A percentile compares a stretch with the other conserved stretches of the same genome.
Conservation (phyloP, 2,888 invertebrate genomes). For the Boloria selene region DNA sequence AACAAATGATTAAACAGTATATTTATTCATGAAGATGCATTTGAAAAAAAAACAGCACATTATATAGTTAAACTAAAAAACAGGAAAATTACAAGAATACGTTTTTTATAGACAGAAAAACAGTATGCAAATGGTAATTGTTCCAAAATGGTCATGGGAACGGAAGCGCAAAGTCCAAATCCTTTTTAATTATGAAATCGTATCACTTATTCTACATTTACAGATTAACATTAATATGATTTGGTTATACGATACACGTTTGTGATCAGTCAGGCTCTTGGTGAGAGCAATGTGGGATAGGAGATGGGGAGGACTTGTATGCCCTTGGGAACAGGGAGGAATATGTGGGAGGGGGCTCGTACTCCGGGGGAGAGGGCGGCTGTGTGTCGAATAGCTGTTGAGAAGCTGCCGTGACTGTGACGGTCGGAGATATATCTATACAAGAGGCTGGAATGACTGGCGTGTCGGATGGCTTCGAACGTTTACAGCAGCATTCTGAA, state of each 20-base stretch:
- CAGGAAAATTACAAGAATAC: too few relatives aligned
- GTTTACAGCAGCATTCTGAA: constrained; percentile 80
- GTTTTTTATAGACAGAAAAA: too few relatives aligned
- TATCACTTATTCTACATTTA: constrained; percentile 18
- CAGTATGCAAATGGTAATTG: too few relatives aligned
- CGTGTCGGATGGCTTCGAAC: constrained; percentile 73
- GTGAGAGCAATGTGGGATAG: constrained; percentile 75
- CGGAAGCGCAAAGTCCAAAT: neutral
- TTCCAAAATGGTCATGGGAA: neutral
- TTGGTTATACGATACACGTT: constrained; percentile 33
- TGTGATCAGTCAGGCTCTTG: constrained; percentile 66
- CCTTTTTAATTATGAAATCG: neutral
- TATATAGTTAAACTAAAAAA: too few relatives aligned
- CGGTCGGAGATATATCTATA: constrained; percentile 73
- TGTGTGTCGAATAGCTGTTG: constrained; percentile 68
- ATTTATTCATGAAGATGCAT: too few relatives aligned
- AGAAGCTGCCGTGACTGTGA: constrained; percentile 67
- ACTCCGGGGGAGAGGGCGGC: constrained; percentile 81
- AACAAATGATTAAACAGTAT: too few relatives aligned
- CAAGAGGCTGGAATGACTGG: constrained; percentile 77
- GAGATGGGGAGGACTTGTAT: constrained; percentile 72
- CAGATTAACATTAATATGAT: constrained; percentile 27
- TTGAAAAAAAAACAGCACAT: too few relatives aligned
- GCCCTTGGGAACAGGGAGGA: constrained; percentile 84
- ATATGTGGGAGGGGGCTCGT: constrained; percentile 86